Evolutionary conservation across 2,797 vertebrate species (phyloP), one percentile per base, ranked within the genome.

Genomic region (Lophius americanus): DNA sequence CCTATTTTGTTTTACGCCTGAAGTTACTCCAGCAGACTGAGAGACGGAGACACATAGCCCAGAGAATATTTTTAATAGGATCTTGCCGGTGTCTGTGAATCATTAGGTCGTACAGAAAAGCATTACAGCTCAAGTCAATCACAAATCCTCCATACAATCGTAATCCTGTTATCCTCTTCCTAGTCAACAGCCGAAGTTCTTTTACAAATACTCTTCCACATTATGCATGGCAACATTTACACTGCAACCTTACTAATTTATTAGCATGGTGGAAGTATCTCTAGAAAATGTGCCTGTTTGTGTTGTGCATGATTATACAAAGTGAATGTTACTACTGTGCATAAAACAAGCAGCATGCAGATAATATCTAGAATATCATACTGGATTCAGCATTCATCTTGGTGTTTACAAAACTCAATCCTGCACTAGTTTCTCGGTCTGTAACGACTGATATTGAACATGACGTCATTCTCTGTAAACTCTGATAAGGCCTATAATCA

Each of bases 361-460:
- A 95, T 91, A 92, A 95, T 93, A 94, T 89, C 90, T 93, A 93
- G 96, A 96, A 96, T 95, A 93, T 95, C 96, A 96, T 94, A 95
- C 95, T 95, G 96, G 90, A 92, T 96, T 97, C 95, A 96, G 92
- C 49, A 36, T 46, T 14, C 10, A 49, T 76, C 67, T 56, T 57
- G 52, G 57, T 60, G 67, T 1, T 53, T 55, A 54, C 36, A 59
- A 23, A 66, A n/a, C 12, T 47, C 38, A 84, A 77, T 54, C 63
- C 42, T 70, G 36, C 53, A 56, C 50, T 36, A 70, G 80, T 75
- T 65, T 68, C 11, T 58, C 39, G 36, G 14, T 7, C 4, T 0
- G 69, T 33, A 65, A 49, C 35, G 32, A 41, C 46, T 49, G 1
- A 56, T 74, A 82, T 65, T 74, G 41, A 75, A 51, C 3, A 38